Evolutionary conservation across 2,888 invertebrate genomes (phyloP).

Genomic region (Lepidocyrtoides sp.): DNA sequence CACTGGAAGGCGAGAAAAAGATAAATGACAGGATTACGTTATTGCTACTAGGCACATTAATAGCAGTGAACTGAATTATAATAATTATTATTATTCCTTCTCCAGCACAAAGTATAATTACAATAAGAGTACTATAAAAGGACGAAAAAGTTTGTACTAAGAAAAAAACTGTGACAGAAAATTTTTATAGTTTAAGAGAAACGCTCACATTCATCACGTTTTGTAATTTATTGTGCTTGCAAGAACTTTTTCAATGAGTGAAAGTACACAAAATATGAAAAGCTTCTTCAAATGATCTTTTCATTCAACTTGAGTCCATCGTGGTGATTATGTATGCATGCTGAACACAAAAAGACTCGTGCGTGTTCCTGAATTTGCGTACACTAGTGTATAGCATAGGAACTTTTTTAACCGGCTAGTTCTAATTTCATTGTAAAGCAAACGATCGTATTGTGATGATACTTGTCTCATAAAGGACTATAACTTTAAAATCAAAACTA

Average conservation of each 20-base stretch:
- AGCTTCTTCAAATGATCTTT: no score
- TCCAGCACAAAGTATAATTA: slow-evolving; percentile 61
- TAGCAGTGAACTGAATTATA: slow-evolving; percentile 54
- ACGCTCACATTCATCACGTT: slow-evolving; percentile 16
- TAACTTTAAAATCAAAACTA: neutral
- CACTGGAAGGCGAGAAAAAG: slow-evolving; percentile 49
- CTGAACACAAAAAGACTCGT: slow-evolving; percentile 1
- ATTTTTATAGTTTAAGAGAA: slow-evolving; percentile 7
- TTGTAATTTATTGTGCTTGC: neutral
- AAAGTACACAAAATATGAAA: neutral
- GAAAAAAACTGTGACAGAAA: neutral
- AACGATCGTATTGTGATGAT: neutral
- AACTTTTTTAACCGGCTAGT: slow-evolving; percentile 36
- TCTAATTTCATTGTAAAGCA: slow-evolving; percentile 24
- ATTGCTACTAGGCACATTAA: no score
- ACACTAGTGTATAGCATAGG: neutral
- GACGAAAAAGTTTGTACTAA: neutral
- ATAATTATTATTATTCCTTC: slow-evolving; percentile 46
- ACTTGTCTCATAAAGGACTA: neutral
- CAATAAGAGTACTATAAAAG: neutral
- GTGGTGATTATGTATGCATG: no score
- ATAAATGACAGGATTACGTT: slow-evolving; percentile 67
- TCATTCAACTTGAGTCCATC: no score
- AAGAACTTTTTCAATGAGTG: neutral
- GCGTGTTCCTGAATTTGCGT: slow-evolving; percentile 20